These are phyloP conservation scores for Drosophila equinoxialis DNA, from an alignment of 1,140 invertebrate species.

Conservation along the genomic window DNA sequence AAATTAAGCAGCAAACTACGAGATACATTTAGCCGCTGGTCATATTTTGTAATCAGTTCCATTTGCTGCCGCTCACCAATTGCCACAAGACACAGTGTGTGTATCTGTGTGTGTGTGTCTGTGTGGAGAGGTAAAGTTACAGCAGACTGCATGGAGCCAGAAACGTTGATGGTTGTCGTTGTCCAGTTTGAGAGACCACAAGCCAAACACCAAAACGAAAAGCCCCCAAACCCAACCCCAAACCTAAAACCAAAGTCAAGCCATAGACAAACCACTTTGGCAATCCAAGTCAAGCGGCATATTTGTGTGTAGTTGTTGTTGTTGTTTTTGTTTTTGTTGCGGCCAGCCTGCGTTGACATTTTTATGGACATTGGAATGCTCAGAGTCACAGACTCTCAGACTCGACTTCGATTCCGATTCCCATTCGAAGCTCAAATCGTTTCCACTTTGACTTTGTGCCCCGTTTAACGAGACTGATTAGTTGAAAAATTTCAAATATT, in stretches of 20 bases:
- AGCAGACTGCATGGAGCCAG: conserved; percentile 60
- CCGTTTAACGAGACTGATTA: conserved; percentile 51
- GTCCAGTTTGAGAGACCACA: conserved; percentile 34
- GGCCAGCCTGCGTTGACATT: conserved; percentile 67
- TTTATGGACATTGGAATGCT: conserved; percentile 74
- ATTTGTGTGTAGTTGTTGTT: conserved; percentile 49
- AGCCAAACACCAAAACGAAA: conserved; percentile 13
- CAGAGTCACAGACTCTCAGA: conserved; percentile 21
- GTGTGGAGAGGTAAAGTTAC: conserved; percentile 17
- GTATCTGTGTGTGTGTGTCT: conserved; percentile 27
- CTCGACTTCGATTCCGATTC: not conserved
- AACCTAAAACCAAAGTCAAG: conserved; percentile 31
- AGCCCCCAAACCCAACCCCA: conserved; percentile 18
- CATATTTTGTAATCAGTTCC: conserved; percentile 81
- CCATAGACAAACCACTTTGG: conserved; percentile 48
- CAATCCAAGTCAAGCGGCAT: conserved; percentile 54
- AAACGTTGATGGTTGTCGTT: conserved; percentile 32
- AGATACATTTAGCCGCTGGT: conserved; percentile 79
- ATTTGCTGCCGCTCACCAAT: conserved; percentile 75
- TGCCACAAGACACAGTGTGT: not conserved
- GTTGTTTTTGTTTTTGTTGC: conserved; percentile 33
- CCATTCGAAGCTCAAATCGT: conserved; percentile 12
- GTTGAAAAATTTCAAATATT: conserved; percentile 66
- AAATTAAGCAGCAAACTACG: conserved; percentile 79
- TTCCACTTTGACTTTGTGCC: conserved; percentile 56